phyloP scores from a whole-genome alignment of 1,140 invertebrate genomes.

The Chironomus striatipennis region DNA sequence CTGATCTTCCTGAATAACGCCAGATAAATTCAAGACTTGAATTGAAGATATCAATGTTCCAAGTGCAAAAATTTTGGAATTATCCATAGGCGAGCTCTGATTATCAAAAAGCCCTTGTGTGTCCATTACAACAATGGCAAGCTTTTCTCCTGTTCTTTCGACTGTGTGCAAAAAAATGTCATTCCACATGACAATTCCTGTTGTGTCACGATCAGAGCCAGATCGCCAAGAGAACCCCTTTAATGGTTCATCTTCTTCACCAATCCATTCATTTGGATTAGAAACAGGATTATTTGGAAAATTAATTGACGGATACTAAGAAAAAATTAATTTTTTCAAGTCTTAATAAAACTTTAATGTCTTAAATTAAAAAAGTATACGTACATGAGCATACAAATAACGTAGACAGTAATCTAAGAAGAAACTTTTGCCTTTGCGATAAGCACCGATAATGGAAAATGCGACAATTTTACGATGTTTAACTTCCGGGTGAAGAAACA shows the following conservation, averaged over 20 bases:
- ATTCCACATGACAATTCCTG: constrained; percentile 87
- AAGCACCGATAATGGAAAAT: not conserved
- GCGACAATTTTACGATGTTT: not conserved
- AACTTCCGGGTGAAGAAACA: not conserved
- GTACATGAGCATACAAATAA: not conserved
- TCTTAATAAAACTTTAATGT: too few relatives aligned
- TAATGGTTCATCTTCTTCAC: constrained; percentile 53
- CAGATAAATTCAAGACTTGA: constrained; percentile 54
- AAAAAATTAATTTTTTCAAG: too few relatives aligned
- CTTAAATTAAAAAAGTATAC: too few relatives aligned
- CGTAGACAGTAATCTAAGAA: not conserved
- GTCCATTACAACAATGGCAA: constrained; percentile 56
- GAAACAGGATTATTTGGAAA: not conserved
- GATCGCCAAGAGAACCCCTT: constrained; percentile 81
- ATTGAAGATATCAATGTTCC: constrained; percentile 57
- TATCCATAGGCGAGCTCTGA: constrained; percentile 58
- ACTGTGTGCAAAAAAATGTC: constrained; percentile 56
- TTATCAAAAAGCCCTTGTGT: constrained; percentile 66
- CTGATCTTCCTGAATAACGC: constrained; percentile 62
- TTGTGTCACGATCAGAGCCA: constrained; percentile 83
- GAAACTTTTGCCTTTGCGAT: not conserved
- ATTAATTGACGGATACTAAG: not conserved
- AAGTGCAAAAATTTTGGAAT: constrained; percentile 59
- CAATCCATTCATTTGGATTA: constrained; percentile 49
- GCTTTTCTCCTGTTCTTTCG: constrained; percentile 35